Percentiles rank a stretch among this genome's conserved stretches.
Evolutionary conservation across 2,888 invertebrate species (phyloP).

Genomic region (Melieria picta): DNA sequence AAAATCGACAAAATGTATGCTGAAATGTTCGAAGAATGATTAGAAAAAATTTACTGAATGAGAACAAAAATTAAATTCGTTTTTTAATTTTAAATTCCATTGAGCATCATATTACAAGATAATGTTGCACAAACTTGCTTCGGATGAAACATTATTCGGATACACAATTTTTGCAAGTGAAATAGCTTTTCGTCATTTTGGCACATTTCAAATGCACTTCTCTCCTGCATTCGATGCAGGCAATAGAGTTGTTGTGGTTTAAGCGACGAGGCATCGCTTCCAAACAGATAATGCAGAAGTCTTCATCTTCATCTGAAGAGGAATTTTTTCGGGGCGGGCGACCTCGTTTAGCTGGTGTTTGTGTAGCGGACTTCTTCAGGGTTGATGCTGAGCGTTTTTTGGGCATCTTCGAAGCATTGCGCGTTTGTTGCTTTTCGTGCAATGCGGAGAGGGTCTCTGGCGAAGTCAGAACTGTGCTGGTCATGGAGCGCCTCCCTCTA

Average conservation of each 20-base stretch:
- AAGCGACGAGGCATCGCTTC: neutral
- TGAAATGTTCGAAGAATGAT: neutral
- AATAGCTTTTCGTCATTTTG: neutral
- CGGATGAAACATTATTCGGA: neutral
- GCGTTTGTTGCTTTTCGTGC: neutral
- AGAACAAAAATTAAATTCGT: neutral
- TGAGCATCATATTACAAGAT: neutral
- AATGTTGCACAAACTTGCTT: neutral
- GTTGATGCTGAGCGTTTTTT: neutral
- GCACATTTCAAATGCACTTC: neutral
- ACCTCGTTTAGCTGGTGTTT: neutral
- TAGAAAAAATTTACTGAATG: neutral
- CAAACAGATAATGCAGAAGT: neutral
- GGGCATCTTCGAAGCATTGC: neutral
- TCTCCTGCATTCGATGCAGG: neutral
- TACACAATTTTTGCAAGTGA: neutral
- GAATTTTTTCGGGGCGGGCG: neutral
- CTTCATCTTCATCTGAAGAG: neutral
- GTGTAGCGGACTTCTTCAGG: neutral
- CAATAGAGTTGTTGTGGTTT: neutral
- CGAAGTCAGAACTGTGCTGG: neutral
- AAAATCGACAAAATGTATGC: neutral
- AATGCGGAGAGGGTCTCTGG: neutral
- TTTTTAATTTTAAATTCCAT: neutral
- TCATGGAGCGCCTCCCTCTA: neutral